Percentiles rank a stretch among this genome's conserved stretches.
phyloP scores from a whole-genome alignment of 2,888 invertebrate genomes.

The Idaea dimidiata region DNA sequence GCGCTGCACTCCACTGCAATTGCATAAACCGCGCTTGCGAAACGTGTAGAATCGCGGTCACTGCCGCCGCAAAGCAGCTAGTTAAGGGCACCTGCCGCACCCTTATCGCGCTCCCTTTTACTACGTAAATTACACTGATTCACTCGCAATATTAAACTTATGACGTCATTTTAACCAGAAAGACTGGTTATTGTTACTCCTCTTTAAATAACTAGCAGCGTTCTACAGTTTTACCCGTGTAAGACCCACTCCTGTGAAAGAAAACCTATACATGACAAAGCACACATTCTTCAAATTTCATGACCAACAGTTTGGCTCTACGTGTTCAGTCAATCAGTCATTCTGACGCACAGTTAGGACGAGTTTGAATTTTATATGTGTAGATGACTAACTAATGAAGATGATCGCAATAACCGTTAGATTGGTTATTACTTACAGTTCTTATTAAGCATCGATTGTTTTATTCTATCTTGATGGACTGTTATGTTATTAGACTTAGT shows the following conservation, averaged over 20 bases:
- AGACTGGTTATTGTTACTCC: neutral
- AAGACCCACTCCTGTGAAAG: too few relatives aligned
- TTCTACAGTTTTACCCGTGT: too few relatives aligned
- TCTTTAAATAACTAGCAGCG: too few relatives aligned
- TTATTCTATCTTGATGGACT: neutral
- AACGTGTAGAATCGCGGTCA: conserved; percentile 72
- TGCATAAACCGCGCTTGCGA: conserved; percentile 73
- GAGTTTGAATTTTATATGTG: neutral
- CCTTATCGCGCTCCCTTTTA: conserved; percentile 37
- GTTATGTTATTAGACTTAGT: neutral
- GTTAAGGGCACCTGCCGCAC: conserved; percentile 65
- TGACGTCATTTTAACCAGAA: neutral
- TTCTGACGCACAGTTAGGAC: too few relatives aligned
- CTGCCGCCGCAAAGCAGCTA: conserved; percentile 63
- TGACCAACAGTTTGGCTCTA: too few relatives aligned
- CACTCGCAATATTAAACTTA: neutral
- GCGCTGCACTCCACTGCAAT: conserved; percentile 69
- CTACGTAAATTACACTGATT: neutral
- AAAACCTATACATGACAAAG: too few relatives aligned
- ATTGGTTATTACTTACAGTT: neutral
- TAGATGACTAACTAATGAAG: neutral
- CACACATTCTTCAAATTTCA: too few relatives aligned
- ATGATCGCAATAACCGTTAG: neutral
- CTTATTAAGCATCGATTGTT: neutral
- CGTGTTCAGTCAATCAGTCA: too few relatives aligned